phyloP scores from a whole-genome alignment of 1,140 invertebrate genomes.

The Drosophila mojavensis region DNA sequence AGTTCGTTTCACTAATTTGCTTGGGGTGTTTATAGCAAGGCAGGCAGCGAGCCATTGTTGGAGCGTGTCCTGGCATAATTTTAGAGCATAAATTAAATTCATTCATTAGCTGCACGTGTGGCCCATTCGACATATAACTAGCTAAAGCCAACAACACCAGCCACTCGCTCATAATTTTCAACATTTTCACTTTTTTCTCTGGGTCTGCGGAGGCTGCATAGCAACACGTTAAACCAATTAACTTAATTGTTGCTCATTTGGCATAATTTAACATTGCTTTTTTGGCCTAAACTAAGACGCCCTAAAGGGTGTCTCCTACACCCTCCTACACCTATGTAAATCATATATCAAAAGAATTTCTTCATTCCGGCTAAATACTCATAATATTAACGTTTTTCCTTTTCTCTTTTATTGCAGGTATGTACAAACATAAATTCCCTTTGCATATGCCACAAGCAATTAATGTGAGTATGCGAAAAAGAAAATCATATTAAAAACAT shows the following conservation, averaged over 20 bases:
- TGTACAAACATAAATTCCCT: slow-evolving; percentile 7
- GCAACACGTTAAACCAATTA: slow-evolving; percentile 46
- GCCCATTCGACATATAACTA: slow-evolving; percentile 9
- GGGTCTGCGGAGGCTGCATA: neutral
- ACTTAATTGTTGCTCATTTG: slow-evolving; percentile 55
- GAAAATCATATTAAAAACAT: neutral
- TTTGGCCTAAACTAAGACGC: neutral
- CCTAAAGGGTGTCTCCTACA: slow-evolving; percentile 13
- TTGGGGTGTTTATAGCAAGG: neutral
- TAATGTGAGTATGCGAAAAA: slow-evolving; percentile 21
- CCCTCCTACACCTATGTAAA: slow-evolving; percentile 16
- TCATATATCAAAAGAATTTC: slow-evolving; percentile 14
- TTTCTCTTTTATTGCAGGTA: slow-evolving; percentile 41
- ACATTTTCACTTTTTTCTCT: neutral
- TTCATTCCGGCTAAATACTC: neutral
- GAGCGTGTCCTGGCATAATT: slow-evolving; percentile 47
- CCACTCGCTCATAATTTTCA: slow-evolving; percentile 5
- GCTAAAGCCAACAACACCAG: slow-evolving; percentile 4
- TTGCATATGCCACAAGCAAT: slow-evolving; percentile 14
- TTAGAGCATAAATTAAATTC: slow-evolving; percentile 37
- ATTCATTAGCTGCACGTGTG: slow-evolving; percentile 27
- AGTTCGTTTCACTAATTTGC: slow-evolving; percentile 9
- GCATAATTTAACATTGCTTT: slow-evolving; percentile 42
- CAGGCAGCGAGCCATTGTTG: neutral
- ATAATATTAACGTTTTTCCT: slow-evolving; percentile 1